Base-by-base conservation (phyloP, 2,888 invertebrate species). In the Latheticus oryzae region DNA sequence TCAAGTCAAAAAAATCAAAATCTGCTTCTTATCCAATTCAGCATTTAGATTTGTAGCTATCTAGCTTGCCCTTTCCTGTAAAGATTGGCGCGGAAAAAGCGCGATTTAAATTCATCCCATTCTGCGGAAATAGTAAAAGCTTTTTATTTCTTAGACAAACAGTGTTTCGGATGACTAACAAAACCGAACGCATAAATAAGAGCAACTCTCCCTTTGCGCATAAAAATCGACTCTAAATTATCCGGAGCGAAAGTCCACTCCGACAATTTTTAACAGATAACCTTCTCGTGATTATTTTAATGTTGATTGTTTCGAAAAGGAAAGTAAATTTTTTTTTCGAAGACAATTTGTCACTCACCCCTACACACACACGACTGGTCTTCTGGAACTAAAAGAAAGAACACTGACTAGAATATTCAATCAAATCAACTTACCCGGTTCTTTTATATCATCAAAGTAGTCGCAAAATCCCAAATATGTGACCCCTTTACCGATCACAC, bases 401-500 rank as follows among this genome's bases (percentile, higher is more conserved):
- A 71, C 71, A 75, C 74, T 76, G 76, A 76, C 76, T 76, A 68
- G 76, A 76, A 76, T 76, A 76, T 76, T 76, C 75, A 75, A 76
- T 76, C 74, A 76, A 76, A 76, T 76, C 76, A 76, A 75, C 75
- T 74, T 72, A 69, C 67, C 69, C 69, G 65, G 67, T 67, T 69
- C 71, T 71, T 73, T 72, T 71, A 70, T 72, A 72, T 73, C 71
- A 74, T 76, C 75, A 75, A 75, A 74, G 75, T 71, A 71, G 72
- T 72, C 69, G 71, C 71, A 63, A 75, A 74, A 75, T 74, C 73
- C 73, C 65, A 66, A 72, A 72, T 74, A 76, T 76, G 74, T 75
- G 74, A 75, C 72, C 73, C 67, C 72, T 73, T 73, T 75, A 73
- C 73, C 71, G 71, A 75, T 73, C 67, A 62, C 66, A 60, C 63